A percentile compares a stretch with the other conserved stretches of the same genome.
Evolutionary conservation across 35 echinoderm and acorn worm species (phyloP).

Genomic region (Ophiothrix spiculata): DNA sequence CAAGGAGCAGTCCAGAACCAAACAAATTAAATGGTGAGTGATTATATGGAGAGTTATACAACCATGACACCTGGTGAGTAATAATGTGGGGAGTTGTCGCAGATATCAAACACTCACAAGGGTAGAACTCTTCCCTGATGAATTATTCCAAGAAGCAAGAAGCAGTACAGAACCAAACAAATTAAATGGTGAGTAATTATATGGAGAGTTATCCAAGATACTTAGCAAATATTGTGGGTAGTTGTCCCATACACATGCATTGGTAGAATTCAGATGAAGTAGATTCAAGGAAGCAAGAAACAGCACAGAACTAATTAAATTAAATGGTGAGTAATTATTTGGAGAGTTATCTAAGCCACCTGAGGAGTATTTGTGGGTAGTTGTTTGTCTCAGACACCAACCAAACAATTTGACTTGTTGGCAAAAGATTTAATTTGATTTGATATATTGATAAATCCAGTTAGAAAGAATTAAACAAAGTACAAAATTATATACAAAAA

Average conservation of each 20-base stretch:
- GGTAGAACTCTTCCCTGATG: slow-evolving; percentile 84
- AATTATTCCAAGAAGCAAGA: slow-evolving; percentile 69
- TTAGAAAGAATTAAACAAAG: too few species aligned
- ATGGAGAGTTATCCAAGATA: too few species aligned
- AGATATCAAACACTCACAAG: slow-evolving; percentile 65
- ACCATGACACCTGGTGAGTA: slow-evolving; percentile 83
- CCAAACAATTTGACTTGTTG: too few species aligned
- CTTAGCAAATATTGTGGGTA: too few species aligned
- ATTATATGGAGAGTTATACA: slow-evolving; percentile 81
- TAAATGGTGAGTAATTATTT: too few species aligned
- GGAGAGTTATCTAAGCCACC: slow-evolving; percentile 79
- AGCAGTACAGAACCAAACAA: slow-evolving; percentile 90
- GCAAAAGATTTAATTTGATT: too few species aligned
- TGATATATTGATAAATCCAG: too few species aligned
- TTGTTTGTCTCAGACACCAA: slow-evolving; percentile 70
- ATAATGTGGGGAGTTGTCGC: slow-evolving; percentile 91
- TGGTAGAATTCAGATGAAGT: too few species aligned
- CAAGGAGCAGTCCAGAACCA: slow-evolving; percentile 71
- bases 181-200: slow-evolving; percentile 85
- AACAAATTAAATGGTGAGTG: slow-evolving; percentile 90
- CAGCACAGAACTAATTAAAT: too few species aligned
- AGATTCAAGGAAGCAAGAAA: too few species aligned
- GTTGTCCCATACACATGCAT: too few species aligned
- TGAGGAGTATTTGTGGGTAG: slow-evolving; percentile 83
- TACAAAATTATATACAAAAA: too few species aligned